Percentiles rank a stretch among this genome's conserved stretches.
These are phyloP conservation scores for Catharus bicknelli DNA, from an alignment of 2,113 vertebrate species.

Conservation along the genomic window DNA sequence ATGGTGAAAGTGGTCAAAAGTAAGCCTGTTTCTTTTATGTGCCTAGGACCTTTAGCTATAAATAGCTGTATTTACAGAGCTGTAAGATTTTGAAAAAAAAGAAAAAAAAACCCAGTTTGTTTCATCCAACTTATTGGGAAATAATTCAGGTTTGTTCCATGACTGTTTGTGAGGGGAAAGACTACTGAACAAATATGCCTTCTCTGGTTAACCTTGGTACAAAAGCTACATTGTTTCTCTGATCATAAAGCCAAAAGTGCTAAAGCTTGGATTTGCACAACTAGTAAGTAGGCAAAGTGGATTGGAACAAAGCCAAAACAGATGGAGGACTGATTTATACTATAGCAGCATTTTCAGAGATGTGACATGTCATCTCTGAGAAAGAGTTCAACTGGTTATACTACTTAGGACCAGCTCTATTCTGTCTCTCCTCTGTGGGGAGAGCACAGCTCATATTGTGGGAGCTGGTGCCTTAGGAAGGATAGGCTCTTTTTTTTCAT, in stretches of 20 bases:
- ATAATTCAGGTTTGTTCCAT: not conserved
- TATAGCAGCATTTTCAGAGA: not conserved
- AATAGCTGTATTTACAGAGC: not conserved
- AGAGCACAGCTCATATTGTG: not conserved
- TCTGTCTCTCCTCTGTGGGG: not conserved
- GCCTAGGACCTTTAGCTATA: not conserved
- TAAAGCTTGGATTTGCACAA: not conserved
- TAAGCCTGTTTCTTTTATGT: not conserved
- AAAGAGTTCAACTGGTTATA: not conserved
- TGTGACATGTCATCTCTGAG: not conserved
- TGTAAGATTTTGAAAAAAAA: not conserved
- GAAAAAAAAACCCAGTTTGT: not conserved
- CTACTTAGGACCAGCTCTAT: not conserved
- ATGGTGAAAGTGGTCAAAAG: not conserved
- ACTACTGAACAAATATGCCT: not conserved
- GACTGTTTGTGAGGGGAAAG: not conserved
- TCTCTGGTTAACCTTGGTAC: not conserved
- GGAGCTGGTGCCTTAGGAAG: not conserved
- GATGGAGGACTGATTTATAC: not conserved
- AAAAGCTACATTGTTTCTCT: not conserved
- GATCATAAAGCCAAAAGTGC: not conserved
- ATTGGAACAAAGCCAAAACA: not conserved
- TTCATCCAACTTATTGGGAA: not conserved
- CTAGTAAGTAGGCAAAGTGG: not conserved
- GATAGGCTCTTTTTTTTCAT: not conserved